Percentiles rank a stretch among this genome's conserved stretches.
Conservation (phyloP, 1,140 invertebrate species). For the Drosophila carrolli region DNA sequence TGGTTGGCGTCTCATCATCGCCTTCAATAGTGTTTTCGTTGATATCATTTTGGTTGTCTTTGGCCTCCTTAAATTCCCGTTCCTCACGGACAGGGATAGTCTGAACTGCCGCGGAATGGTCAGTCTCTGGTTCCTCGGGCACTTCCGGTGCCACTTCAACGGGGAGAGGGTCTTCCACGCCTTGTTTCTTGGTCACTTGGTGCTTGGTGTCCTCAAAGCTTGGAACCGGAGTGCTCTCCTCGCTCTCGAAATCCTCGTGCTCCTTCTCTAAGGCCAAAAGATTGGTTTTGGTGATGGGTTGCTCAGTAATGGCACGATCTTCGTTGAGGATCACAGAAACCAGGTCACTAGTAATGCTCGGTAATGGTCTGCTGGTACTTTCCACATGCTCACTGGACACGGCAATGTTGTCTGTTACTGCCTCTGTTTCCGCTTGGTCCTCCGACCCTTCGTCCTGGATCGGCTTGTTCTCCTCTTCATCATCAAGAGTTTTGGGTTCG, state of each 20-base stretch:
- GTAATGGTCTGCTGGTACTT: conserved; percentile 32
- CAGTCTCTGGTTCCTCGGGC: conserved; percentile 1
- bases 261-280: conserved; percentile 53
- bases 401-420: conserved; percentile 16
- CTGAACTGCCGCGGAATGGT: neutral
- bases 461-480: neutral
- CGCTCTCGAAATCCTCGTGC: conserved; percentile 27
- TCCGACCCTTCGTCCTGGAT: neutral
- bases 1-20: conserved; percentile 9
- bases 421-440: conserved; percentile 5
- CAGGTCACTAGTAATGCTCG: conserved; percentile 56
- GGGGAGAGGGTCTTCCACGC: conserved; percentile 56
- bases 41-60: conserved; percentile 41
- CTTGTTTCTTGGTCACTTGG: conserved; percentile 70
- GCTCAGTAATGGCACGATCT: conserved; percentile 64
- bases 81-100: conserved; percentile 2
- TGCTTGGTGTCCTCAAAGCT: conserved; percentile 56
- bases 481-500: conserved; percentile 57
- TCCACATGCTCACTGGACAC: conserved; percentile 12
- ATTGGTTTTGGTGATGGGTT: conserved; percentile 61
- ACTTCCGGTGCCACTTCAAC: conserved; percentile 24
- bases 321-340: conserved; percentile 64
- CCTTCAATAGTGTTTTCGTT: conserved; percentile 43
- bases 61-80: conserved; percentile 1
- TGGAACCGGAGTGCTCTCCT: conserved; percentile 26